A percentile compares a stretch with the other conserved stretches of the same genome.
These are phyloP conservation scores for Tonatia bakeri DNA, from an alignment of 2,113 vertebrate species.

Conservation along the genomic window DNA sequence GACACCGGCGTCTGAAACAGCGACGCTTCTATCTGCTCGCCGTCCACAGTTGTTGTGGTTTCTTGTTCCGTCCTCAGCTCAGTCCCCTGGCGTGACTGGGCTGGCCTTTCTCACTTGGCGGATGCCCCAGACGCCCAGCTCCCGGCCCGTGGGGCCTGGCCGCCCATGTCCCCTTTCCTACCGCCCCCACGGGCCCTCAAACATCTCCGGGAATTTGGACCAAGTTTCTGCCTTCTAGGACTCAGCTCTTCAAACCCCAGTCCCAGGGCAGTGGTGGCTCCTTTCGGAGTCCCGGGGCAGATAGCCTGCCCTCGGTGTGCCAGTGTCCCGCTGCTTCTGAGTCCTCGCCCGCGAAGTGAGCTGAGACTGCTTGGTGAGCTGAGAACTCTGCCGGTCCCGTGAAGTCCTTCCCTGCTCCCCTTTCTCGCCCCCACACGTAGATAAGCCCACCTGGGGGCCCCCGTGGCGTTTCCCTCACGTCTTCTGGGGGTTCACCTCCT, in stretches of 20 bases:
- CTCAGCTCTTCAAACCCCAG: background rate
- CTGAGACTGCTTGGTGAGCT: background rate
- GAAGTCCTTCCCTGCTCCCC: background rate
- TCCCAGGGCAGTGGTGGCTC: rapidly evolving
- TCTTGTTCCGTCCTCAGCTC: rapidly evolving
- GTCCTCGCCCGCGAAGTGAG: rapidly evolving
- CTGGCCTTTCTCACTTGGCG: background rate
- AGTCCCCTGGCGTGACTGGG: rapidly evolving
- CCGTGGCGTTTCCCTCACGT: rapidly evolving
- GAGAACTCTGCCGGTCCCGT: background rate
- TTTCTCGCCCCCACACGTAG: background rate
- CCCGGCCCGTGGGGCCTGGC: rapidly evolving
- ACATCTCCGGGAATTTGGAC: background rate
- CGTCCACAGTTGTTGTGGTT: rapidly evolving
- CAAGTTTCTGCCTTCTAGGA: background rate
- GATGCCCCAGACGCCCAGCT: rapidly evolving
- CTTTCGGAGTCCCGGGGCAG: background rate
- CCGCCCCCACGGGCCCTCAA: background rate
- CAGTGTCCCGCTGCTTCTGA: background rate
- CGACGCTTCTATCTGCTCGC: background rate
- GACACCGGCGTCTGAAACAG: background rate
- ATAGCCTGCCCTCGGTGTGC: rapidly evolving
- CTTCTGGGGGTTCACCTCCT: background rate
- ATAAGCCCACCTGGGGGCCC: too few species aligned
- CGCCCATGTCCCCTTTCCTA: rapidly evolving